Evolutionary conservation across 1,140 invertebrate genomes (phyloP).

Genomic region (Babylonia areolata): DNA sequence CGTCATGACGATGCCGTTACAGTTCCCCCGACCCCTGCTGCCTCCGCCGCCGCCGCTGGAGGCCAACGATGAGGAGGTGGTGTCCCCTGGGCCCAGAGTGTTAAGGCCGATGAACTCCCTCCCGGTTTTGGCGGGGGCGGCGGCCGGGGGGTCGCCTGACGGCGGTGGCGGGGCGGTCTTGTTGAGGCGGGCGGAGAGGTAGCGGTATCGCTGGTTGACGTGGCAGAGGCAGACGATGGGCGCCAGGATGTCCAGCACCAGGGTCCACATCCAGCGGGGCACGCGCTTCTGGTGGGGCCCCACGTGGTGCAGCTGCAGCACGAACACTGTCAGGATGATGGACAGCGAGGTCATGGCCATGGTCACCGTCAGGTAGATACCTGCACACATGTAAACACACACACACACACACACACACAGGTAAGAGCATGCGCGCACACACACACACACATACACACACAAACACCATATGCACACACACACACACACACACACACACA

Average conservation of each 20-base stretch:
- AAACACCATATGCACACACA: constrained; percentile 12
- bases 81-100: neutral
- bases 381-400: constrained; percentile 50
- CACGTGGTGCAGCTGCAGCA: constrained; percentile 76
- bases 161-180: neutral
- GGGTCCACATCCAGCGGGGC: constrained; percentile 65
- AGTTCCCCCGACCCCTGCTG: constrained; percentile 9
- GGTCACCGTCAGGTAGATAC: constrained; percentile 76
- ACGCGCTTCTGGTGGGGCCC: constrained; percentile 71
- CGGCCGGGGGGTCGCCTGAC: neutral
- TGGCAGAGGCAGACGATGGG: constrained; percentile 54
- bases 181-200: constrained; percentile 26
- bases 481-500: constrained; percentile 27
- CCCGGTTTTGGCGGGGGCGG: neutral
- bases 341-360: constrained; percentile 77
- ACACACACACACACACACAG: constrained; percentile 16
- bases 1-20: constrained; percentile 18
- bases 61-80: neutral
- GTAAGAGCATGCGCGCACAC: neutral
- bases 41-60: neutral
- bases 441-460: constrained; percentile 21
- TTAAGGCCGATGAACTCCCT: neutral
- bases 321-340: constrained; percentile 76
- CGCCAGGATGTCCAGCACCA: constrained; percentile 56
- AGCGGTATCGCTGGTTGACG: constrained; percentile 21